Evolutionary conservation across 1,140 invertebrate species (phyloP).

Genomic region (Drosophila lacertosa): DNA sequence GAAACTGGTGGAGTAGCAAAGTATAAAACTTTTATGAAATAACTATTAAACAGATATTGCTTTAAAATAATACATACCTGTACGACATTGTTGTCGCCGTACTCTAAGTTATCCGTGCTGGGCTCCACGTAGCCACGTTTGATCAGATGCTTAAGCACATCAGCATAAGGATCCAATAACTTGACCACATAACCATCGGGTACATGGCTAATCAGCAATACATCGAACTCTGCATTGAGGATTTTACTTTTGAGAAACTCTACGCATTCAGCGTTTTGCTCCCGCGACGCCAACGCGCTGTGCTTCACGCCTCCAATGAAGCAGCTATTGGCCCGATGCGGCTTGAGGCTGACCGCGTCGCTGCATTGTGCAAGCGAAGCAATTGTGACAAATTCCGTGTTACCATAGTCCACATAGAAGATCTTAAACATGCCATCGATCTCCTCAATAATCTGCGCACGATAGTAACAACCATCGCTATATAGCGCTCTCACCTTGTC

Average conservation of each 20-base stretch:
- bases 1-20: no score
- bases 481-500: conserved; percentile 70
- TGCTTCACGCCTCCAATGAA: conserved; percentile 46
- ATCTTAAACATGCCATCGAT: conserved; percentile 57
- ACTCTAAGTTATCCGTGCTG: background rate
- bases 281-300: background rate
- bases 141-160: conserved; percentile 31
- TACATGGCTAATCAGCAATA: conserved; percentile 26
- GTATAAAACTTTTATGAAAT: no score
- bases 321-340: conserved; percentile 57
- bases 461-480: conserved; percentile 64
- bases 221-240: conserved; percentile 49
- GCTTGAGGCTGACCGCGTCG: conserved; percentile 38
- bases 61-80: background rate
- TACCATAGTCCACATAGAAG: conserved; percentile 81
- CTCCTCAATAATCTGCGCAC: conserved; percentile 69
- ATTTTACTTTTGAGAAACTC: conserved; percentile 53
- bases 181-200: conserved; percentile 46
- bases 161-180: conserved; percentile 15
- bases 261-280: conserved; percentile 31
- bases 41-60: no score
- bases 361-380: conserved; percentile 46
- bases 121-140: conserved; percentile 38
- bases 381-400: conserved; percentile 54
- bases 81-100: background rate